Evolutionary conservation across 2,113 vertebrate species (phyloP), one percentile per base, ranked within the genome.

Genomic region (Mungos mungo): DNA sequence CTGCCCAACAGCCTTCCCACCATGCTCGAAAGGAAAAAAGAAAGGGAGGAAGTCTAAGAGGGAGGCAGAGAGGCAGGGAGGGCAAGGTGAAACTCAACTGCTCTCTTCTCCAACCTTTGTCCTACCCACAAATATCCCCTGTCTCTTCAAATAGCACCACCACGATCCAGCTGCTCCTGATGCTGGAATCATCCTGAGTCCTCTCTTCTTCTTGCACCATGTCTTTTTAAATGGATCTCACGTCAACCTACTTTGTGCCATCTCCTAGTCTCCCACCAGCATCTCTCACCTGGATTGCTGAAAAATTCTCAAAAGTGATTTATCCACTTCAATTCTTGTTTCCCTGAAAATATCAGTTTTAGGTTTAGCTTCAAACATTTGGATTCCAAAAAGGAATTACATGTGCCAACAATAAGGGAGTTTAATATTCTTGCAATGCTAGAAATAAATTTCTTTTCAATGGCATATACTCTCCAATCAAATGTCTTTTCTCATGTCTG

Each of bases 381-480:
- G 68, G n/a, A 54, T 79, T 94, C 88, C 14, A 77, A 88, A 91
- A 71, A 27, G 45, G 15, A 8, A 84, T 88, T 94, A 72, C 71
- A 94, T 54, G 18, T 95, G 65, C 82, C 68, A 81, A 89, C 18
- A 76, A 90, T 21, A 65, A 82, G 74, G 25, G 79, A 83, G 52
- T 90, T 87, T 90, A 87, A 25, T 77, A 41, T 33, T 2, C 27
- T 41, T 71, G 77, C 9, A 31, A 82, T 66, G 54, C 50, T 54
- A 91, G 35, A 93, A 87, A 50, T 90, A 93, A 86, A 80, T 90
- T 66, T 18, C 18, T 91, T 93, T 97, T 66, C 45, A 83, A 45
- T 19, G 45, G 47, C 29, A 69, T 60, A 18, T 31, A 65, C 18
- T 72, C 23, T 92, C 57, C 21, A 76, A 54, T 80, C 84, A 80